Evolutionary conservation across 2,888 invertebrate genomes (phyloP).

Genomic region (Catocala sponsa): DNA sequence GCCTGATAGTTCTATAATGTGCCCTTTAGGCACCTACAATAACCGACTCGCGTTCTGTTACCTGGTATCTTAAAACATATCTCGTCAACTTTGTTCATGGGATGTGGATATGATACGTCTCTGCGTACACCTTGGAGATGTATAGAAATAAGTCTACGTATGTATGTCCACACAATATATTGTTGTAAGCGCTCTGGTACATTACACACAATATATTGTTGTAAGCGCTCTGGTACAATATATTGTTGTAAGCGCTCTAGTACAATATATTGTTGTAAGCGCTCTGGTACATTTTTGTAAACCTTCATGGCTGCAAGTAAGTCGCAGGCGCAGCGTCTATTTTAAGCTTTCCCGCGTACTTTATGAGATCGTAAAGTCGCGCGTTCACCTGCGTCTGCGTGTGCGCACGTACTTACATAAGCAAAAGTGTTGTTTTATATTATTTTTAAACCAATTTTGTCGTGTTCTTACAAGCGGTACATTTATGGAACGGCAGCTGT

Average conservation of each 20-base stretch:
- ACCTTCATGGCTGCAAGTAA: constrained; percentile 37
- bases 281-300: constrained; percentile 30
- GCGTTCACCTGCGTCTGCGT: constrained; percentile 66
- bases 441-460: constrained; percentile 9
- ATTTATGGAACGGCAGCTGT: not conserved
- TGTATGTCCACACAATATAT: not conserved
- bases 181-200: constrained; percentile 9
- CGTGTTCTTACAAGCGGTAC: not conserved
- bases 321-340: constrained; percentile 50
- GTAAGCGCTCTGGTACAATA: constrained; percentile 17
- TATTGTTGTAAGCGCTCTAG: no score
- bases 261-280: not conserved
- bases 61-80: no score
- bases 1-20: no score
- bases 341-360: constrained; percentile 54
- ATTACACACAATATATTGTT: not conserved
- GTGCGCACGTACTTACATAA: constrained; percentile 49
- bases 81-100: no score
- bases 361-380: constrained; percentile 66
- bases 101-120: no score
- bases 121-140: no score
- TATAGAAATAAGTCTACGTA: no score
- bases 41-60: no score
- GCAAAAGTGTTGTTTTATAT: constrained; percentile 20
- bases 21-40: no score